phyloP scores from a whole-genome alignment of 1,140 invertebrate genomes.

The Drosophila bocki region DNA sequence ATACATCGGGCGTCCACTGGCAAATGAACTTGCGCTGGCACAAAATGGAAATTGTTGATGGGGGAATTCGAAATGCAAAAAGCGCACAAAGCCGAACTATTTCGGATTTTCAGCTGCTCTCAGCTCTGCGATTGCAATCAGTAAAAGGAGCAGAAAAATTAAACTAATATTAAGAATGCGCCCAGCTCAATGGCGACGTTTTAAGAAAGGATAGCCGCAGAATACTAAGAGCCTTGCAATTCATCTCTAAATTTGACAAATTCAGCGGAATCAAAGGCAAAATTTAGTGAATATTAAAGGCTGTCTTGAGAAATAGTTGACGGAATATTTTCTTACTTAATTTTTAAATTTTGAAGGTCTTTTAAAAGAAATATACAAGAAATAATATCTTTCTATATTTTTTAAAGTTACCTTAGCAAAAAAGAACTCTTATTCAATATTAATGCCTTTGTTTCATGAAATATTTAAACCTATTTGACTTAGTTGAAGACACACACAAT shows the following conservation, averaged over 20 bases:
- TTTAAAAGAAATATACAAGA: neutral
- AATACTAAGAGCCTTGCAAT: neutral
- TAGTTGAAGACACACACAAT: constrained; percentile 3
- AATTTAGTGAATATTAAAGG: neutral
- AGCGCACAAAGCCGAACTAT: constrained; percentile 56
- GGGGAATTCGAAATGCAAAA: constrained; percentile 56
- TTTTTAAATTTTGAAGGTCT: too few species aligned
- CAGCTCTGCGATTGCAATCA: constrained; percentile 40
- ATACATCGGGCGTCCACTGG: constrained; percentile 35
- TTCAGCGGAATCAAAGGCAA: neutral
- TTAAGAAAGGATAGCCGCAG: neutral
- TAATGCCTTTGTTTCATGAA: neutral
- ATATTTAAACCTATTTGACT: constrained; percentile 32
- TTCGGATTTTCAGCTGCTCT: constrained; percentile 44
- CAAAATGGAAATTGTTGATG: constrained; percentile 65
- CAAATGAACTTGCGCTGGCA: constrained; percentile 57
- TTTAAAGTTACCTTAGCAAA: neutral
- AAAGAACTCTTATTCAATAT: neutral
- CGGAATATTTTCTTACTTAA: neutral
- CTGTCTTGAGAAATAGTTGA: neutral
- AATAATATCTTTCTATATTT: neutral
- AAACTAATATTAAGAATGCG: constrained; percentile 72
- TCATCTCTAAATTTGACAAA: neutral
- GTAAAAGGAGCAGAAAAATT: constrained; percentile 22
- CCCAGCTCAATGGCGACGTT: constrained; percentile 24